These are phyloP conservation scores for Diadromus collaris DNA, from an alignment of 2,888 invertebrate genomes.

Conservation along the genomic window DNA sequence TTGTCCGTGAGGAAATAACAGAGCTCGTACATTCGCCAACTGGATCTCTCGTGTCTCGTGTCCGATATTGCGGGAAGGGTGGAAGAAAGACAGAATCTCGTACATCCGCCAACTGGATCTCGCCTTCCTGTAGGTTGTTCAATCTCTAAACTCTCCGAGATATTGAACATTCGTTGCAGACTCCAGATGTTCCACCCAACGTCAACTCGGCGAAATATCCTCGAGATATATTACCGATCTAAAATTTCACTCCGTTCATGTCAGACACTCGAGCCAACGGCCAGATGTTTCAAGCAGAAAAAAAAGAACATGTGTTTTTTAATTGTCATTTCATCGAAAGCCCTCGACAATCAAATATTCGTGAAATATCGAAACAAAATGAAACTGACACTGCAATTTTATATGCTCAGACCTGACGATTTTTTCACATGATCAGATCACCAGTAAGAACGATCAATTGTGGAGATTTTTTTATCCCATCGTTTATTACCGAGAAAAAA, in stretches of 20 bases:
- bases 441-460: too few relatives aligned
- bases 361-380: too few relatives aligned
- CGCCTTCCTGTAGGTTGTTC: slow-evolving; percentile 4
- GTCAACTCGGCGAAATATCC: slow-evolving; percentile 4
- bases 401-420: too few relatives aligned
- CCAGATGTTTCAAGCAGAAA: not conserved
- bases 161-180: slow-evolving; percentile 45
- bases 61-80: slow-evolving; percentile 30
- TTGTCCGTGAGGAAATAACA: slow-evolving; percentile 28
- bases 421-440: too few relatives aligned
- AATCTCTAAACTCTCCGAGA: slow-evolving; percentile 36
- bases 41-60: not conserved
- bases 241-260: not conserved
- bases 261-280: not conserved
- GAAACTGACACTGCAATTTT: too few relatives aligned
- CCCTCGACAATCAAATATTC: too few relatives aligned
- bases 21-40: slow-evolving; percentile 48
- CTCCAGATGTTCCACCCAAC: slow-evolving; percentile 38
- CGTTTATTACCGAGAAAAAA: too few relatives aligned
- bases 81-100: not conserved
- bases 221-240: not conserved
- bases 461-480: too few relatives aligned
- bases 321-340: not conserved
- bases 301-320: not conserved
- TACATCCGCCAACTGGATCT: slow-evolving; percentile 39